phyloP scores from a whole-genome alignment of 2,113 vertebrate genomes.

The Zapus hudsonius region DNA sequence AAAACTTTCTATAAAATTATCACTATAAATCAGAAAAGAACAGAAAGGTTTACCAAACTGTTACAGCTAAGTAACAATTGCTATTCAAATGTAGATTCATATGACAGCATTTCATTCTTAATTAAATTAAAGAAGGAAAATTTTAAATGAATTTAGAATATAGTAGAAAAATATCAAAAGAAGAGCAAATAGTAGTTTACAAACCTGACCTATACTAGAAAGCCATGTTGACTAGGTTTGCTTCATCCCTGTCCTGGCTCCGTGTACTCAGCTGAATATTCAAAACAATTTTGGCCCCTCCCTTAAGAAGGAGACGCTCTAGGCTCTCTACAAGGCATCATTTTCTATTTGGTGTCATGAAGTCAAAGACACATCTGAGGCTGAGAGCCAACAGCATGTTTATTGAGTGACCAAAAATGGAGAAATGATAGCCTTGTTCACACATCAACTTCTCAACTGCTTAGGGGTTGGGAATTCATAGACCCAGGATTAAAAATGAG shows the following conservation, averaged over 20 bases:
- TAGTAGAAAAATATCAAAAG: neutral
- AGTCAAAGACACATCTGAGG: neutral
- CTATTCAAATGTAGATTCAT: neutral
- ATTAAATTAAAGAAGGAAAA: neutral
- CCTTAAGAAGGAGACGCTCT: neutral
- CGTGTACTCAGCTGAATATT: neutral
- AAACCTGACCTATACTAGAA: neutral
- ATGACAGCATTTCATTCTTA: neutral
- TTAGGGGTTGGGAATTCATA: neutral
- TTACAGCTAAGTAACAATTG: neutral
- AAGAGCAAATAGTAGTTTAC: neutral
- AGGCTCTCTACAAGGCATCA: neutral
- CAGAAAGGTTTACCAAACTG: neutral
- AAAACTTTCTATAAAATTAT: neutral
- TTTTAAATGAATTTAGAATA: neutral
- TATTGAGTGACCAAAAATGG: neutral
- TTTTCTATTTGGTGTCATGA: neutral
- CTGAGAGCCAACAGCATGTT: neutral
- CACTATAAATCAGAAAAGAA: neutral
- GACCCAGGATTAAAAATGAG: neutral
- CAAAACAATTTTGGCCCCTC: neutral
- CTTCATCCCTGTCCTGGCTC: too few relatives aligned
- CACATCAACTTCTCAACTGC: neutral
- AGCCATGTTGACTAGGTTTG: neutral
- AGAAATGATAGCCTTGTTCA: neutral